Conservation (phyloP, 2,888 invertebrate genomes). For the Spatulosminthurus flaviceps region DNA sequence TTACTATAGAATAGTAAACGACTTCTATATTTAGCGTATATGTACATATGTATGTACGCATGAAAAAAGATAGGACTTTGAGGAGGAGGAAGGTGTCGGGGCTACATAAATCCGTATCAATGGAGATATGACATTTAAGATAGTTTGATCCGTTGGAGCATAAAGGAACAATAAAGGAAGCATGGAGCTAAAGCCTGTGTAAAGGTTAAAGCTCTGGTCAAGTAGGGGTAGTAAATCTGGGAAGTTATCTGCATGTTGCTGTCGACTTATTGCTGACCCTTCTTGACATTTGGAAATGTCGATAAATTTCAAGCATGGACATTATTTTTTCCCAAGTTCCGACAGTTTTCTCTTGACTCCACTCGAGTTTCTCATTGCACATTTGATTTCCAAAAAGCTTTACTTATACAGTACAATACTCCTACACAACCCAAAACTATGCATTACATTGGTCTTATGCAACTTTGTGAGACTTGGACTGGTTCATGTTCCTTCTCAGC, state of each 20-base stretch:
- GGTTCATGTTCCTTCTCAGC: slow-evolving; percentile 36
- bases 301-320: neutral
- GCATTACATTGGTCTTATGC: too few relatives aligned
- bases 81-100: neutral
- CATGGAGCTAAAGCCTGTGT: slow-evolving; percentile 11
- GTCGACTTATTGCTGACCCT: slow-evolving; percentile 42
- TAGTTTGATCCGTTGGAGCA: neutral
- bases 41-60: neutral
- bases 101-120: slow-evolving; percentile 6
- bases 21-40: too few relatives aligned
- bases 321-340: neutral
- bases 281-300: slow-evolving; percentile 21
- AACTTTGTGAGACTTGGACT: too few relatives aligned
- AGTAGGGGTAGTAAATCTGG: slow-evolving; percentile 41
- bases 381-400: too few relatives aligned
- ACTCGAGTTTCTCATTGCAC: neutral
- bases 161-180: neutral
- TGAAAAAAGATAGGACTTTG: too few relatives aligned
- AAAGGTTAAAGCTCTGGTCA: slow-evolving; percentile 41
- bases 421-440: too few relatives aligned
- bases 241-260: slow-evolving; percentile 39
- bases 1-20: too few relatives aligned
- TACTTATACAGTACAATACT: too few relatives aligned
- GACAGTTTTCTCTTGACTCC: neutral
- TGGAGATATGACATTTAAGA: neutral